Base-by-base conservation (phyloP, 2,113 vertebrate species). In the Apeltes quadracus region DNA sequence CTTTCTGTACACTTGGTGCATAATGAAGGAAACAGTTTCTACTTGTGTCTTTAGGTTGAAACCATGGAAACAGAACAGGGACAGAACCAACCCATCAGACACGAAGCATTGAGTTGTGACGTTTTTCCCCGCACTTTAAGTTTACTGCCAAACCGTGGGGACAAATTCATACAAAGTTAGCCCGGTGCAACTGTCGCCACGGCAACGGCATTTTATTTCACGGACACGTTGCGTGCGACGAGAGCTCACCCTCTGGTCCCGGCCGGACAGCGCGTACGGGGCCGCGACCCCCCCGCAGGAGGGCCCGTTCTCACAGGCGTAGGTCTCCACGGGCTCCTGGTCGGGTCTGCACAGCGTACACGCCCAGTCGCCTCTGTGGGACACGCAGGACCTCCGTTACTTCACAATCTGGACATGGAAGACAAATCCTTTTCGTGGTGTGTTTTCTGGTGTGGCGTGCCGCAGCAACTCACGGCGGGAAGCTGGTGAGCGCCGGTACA, bases 281-380 rank as follows among this genome's bases (percentile, higher is more conserved):
- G 69, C 67, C 36, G 82, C 84, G 23, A 76, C 70, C 32, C 72
- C 90, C 6, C 78, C 84, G 32, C 75, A 82, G 51, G 91, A 90
- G 8, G 92, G 91, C 1, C 85, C 87, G 23, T 92, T 95, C 87
- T 97, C 96, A 72, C 95, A 95, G 72, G 95, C 94, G 0, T 95
- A 95, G 11, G 89, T 93, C 78, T 95, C 90, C 79, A 89, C 90
- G 0, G 95, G 94, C 18, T 94, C 93, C 23, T 78, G 84, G 64
- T 96, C 92, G 3, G 94, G 94, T 59, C 95, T 91, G 84, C 97
- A 98, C 62, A 97, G 87, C 0, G 95, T 94, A 70, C 97, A 98
- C 15, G 95, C 86, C 97, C 97, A 98, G 54, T 98, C 96, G 3
- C 95, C 97, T 48, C 96, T 98, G 90, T 1, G 23, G 69, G 56